These are phyloP conservation scores for Drosophila littoralis DNA, from an alignment of 1,140 invertebrate species.

Conservation along the genomic window DNA sequence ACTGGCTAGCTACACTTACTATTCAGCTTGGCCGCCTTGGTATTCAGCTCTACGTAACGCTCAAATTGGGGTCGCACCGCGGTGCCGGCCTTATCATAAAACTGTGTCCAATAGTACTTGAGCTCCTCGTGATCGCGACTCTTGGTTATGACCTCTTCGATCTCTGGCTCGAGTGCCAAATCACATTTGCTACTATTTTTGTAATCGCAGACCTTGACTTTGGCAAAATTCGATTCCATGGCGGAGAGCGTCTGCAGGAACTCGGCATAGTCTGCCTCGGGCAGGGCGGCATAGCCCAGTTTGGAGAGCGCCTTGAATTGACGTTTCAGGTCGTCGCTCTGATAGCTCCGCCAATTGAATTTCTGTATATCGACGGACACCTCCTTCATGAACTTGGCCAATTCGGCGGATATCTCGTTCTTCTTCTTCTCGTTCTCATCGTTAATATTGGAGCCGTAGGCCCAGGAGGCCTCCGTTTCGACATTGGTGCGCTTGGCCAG, in stretches of 20 bases:
- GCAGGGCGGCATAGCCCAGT: conserved; percentile 89
- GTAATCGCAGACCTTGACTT: conserved; percentile 91
- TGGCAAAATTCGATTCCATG: conserved; percentile 92
- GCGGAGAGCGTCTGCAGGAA: conserved; percentile 88
- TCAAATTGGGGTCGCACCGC: conserved; percentile 88
- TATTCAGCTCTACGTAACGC: conserved; percentile 90
- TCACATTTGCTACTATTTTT: conserved; percentile 89
- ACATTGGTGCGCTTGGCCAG: conserved; percentile 86
- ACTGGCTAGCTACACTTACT: conserved; percentile 68
- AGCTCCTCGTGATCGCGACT: conserved; percentile 90
- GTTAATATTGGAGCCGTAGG: conserved; percentile 90
- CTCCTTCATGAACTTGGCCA: conserved; percentile 82
- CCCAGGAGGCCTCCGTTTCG: conserved; percentile 87
- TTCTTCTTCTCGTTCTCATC: conserved; percentile 88
- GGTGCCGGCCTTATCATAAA: conserved; percentile 90
- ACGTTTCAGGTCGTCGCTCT: conserved; percentile 87
- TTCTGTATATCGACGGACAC: conserved; percentile 86
- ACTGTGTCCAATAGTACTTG: conserved; percentile 90
- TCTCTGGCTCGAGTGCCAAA: conserved; percentile 90
- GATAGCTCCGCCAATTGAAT: conserved; percentile 87
- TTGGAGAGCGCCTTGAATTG: conserved; percentile 88
- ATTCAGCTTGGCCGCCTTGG: conserved; percentile 91
- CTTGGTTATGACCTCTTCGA: conserved; percentile 88
- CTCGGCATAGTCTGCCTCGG: conserved; percentile 88
- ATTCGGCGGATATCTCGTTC: conserved; percentile 81